Evolutionary conservation across 1,140 invertebrate species (phyloP).

Genomic region (Daktulosphaira vitifoliae): DNA sequence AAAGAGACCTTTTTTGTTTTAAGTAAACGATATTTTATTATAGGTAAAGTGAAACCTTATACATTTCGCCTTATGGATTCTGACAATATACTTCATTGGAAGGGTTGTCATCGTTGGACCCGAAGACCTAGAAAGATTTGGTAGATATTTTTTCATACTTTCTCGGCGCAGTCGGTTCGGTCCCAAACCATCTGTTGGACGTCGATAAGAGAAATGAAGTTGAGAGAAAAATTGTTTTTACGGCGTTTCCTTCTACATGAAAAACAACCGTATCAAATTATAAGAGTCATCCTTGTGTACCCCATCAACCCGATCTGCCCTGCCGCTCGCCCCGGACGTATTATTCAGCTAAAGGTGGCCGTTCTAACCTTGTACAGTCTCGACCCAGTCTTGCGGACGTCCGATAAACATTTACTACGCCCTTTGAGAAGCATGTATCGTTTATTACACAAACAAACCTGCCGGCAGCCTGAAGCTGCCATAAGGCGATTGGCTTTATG

Average conservation of each 20-base stretch:
- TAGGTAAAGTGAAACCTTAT: too few species aligned
- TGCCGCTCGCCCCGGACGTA: slow-evolving; percentile 5
- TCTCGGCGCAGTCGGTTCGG: background rate
- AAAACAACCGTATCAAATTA: slow-evolving; percentile 31
- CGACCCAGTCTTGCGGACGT: slow-evolving; percentile 30
- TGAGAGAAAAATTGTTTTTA: slow-evolving; percentile 14
- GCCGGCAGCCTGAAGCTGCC: too few species aligned
- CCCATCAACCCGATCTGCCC: too few species aligned
- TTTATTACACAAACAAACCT: slow-evolving; percentile 2
- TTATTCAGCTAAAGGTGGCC: background rate
- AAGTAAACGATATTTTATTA: too few species aligned
- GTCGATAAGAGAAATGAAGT: slow-evolving; percentile 22
- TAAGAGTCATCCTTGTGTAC: too few species aligned
- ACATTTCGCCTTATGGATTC: too few species aligned
- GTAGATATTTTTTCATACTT: background rate
- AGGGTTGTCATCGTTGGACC: too few species aligned
- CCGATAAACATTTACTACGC: slow-evolving; percentile 26
- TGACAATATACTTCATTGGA: too few species aligned
- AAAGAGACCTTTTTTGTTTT: too few species aligned
- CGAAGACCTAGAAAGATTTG: too few species aligned
- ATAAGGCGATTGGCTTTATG: too few species aligned
- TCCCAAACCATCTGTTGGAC: slow-evolving; percentile 17
- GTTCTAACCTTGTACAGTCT: background rate
- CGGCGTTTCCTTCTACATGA: slow-evolving; percentile 7
- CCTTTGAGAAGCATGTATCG: slow-evolving; percentile 1